Conservation (phyloP, 2,888 invertebrate genomes). For the Mythimna albipuncta region DNA sequence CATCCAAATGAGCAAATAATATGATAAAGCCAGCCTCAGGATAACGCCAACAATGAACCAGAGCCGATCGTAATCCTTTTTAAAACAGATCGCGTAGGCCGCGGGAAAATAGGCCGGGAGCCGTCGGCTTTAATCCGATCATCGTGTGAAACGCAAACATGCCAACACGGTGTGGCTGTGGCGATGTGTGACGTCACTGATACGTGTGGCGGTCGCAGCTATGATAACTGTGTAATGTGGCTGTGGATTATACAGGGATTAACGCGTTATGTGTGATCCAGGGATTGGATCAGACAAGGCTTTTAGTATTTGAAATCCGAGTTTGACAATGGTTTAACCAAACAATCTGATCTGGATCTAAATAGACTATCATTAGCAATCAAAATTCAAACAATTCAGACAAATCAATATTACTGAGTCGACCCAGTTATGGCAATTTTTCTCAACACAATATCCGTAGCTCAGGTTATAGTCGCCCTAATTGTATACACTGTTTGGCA, state of each 20-base stretch:
- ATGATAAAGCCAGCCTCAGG: constrained; percentile 39
- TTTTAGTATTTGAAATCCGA: not conserved
- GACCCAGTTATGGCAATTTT: not conserved
- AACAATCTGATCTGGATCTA: not conserved
- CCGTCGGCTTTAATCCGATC: constrained; percentile 51
- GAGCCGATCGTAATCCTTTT: constrained; percentile 59
- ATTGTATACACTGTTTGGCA: not conserved
- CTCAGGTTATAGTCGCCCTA: not conserved
- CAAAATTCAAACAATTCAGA: not conserved
- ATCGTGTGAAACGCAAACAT: constrained; percentile 59
- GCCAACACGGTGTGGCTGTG: constrained; percentile 11
- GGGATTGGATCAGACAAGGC: constrained; percentile 3
- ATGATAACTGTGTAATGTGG: constrained; percentile 42
- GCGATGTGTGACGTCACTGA: constrained; percentile 51
- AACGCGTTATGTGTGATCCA: constrained; percentile 9
- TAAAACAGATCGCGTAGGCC: constrained; percentile 57
- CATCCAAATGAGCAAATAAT: constrained; percentile 53
- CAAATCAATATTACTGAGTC: not conserved
- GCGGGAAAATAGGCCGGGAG: constrained; percentile 52
- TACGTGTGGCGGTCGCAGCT: constrained; percentile 43
- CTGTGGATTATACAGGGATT: constrained; percentile 33
- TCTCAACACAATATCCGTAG: not conserved
- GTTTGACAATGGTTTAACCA: not conserved
- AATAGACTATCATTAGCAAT: not conserved
- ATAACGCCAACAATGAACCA: constrained; percentile 50